Conservation (phyloP, 2,888 invertebrate genomes). For the Trichogramma dendrolimi region DNA sequence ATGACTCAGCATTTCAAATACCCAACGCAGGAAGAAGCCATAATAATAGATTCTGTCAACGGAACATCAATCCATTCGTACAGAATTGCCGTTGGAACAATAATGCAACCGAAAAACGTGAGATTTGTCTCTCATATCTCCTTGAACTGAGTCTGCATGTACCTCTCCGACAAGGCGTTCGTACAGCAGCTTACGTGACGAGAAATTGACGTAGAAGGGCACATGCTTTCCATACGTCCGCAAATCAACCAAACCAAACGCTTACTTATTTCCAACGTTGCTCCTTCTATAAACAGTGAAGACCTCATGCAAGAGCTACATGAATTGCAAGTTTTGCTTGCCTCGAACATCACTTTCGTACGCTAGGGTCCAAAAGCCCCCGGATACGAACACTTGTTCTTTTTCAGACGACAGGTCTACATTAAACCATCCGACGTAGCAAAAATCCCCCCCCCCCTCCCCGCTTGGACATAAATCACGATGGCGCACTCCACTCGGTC, state of each 20-base stretch:
- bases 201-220: not conserved
- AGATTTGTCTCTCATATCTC: too few species aligned
- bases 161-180: too few species aligned
- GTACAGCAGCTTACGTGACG: too few species aligned
- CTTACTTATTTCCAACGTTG: slow-evolving; percentile 1
- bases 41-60: too few species aligned
- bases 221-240: not conserved
- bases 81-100: too few species aligned
- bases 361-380: not conserved
- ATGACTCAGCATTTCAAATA: too few species aligned
- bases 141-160: too few species aligned
- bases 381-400: slow-evolving; percentile 1
- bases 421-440: not conserved
- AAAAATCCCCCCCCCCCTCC: not conserved
- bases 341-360: not conserved
- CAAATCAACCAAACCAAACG: slow-evolving; percentile 1
- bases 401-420: slow-evolving; percentile 5
- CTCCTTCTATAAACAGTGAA: not conserved
- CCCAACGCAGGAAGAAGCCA: too few species aligned
- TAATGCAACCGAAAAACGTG: too few species aligned
- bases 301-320: not conserved
- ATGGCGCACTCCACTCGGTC: not conserved
- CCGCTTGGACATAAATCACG: slow-evolving; percentile 1
- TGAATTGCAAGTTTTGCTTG: not conserved
- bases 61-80: too few species aligned